Evolutionary conservation across 53 echinoderm and acorn worm genomes (phyloP), one percentile per base, ranked within the genome.

Genomic region (Stichopus horrens): DNA sequence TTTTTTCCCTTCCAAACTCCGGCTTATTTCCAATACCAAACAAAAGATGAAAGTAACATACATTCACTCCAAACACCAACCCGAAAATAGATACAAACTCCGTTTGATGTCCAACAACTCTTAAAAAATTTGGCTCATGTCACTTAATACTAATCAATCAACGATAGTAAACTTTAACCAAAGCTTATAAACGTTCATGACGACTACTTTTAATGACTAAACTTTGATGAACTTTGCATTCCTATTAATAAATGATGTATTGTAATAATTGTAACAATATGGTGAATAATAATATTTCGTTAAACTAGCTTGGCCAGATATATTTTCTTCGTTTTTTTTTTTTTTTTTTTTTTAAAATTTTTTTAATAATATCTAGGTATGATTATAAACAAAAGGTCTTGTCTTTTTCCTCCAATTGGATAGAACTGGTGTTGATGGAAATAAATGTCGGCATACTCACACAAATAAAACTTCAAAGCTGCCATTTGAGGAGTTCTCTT

Each of bases 11-110:
- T 71, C 71, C 16, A n/a, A 37, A 6, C 18, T 16, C 6, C 18
- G 18, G 19, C 11, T 59, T 71, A 18, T 71, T 71, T 71, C 7
- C 18, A 16, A 71, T 71, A 18, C 19, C 13, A 59, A 71, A 71
- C 18, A 71, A 68, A 16, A 18, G 19, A 71, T 16, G 7, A 63
- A 63, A 10, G 14, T 63, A 63, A 20, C 37, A 37, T 56, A 81
- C 58, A 81, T 55, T 81, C 81, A 81, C 81, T 56, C 81, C 81
- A 81, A 56, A 81, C 81, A 81, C 81, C 81, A 81, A 81, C 81
- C 81, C 81, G 21, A 81, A 81, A 81, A 81, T 81, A 57, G 81
- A 81, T 81, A 56, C 56, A 79, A 79, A 51, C 53, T 54, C 57
- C 54, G 79, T 79, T 79, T 79, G 21, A 21, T 74, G 23, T 57